Conservation (phyloP, 2,113 vertebrate species). For the Channa argus region DNA sequence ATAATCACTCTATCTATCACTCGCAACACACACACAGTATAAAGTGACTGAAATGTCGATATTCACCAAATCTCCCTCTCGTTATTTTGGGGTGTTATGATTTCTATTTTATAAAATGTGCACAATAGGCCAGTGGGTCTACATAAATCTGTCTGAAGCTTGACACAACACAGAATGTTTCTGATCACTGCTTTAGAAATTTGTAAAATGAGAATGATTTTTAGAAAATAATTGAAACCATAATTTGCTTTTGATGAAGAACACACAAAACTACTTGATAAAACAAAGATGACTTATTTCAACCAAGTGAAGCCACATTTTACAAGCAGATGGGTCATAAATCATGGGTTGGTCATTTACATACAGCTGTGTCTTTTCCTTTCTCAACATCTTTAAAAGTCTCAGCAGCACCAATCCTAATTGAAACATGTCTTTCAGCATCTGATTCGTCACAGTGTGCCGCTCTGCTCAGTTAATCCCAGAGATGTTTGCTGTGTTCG, state of each 20-base stretch:
- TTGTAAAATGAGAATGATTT: background rate
- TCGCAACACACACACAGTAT: no score
- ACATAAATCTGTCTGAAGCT: background rate
- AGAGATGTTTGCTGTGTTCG: constrained; percentile 16
- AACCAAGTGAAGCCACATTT: background rate
- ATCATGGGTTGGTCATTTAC: background rate
- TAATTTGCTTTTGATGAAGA: background rate
- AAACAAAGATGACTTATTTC: background rate
- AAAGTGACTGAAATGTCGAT: no score
- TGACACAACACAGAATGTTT: background rate
- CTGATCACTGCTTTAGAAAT: background rate
- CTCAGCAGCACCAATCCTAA: background rate
- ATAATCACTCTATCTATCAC: no score
- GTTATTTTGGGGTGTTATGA: no score
- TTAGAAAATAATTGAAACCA: background rate
- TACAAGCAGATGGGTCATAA: background rate
- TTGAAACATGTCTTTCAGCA: constrained; percentile 27
- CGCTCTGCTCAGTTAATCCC: constrained; percentile 40
- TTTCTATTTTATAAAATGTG: no score
- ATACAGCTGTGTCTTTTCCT: background rate
- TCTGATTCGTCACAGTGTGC: constrained; percentile 25
- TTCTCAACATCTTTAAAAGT: background rate
- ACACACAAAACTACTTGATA: no score
- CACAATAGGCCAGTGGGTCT: no score
- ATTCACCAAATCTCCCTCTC: no score